Percentiles rank a stretch among this genome's conserved stretches.
These are phyloP conservation scores for Catharus minimus DNA, from an alignment of 2,113 vertebrate species.

Conservation along the genomic window DNA sequence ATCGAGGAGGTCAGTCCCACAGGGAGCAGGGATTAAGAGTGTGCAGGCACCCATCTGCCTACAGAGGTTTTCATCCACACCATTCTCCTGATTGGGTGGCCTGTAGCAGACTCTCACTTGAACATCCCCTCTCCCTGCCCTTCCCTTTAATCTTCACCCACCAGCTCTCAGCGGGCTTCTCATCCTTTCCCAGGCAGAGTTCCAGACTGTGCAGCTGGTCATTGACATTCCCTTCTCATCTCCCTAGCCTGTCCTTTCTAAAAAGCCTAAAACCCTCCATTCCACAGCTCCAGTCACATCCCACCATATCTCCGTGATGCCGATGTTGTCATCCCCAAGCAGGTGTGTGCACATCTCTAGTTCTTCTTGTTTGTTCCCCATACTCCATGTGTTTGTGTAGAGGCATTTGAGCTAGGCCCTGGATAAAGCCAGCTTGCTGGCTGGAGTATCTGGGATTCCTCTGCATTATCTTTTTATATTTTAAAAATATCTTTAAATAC, in stretches of 20 bases:
- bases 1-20: accelerated
- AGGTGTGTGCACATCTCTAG: neutral
- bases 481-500: neutral
- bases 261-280: neutral
- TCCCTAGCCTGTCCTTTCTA: neutral
- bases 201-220: neutral
- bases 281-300: neutral
- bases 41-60: neutral
- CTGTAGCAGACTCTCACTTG: neutral
- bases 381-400: neutral
- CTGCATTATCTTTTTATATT: neutral
- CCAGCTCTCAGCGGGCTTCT: neutral
- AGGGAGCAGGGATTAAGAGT: neutral
- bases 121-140: neutral
- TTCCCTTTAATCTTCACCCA: neutral
- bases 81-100: no score
- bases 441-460: neutral
- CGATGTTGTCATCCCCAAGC: accelerated
- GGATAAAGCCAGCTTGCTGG: neutral
- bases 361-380: neutral
- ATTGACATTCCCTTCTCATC: accelerated
- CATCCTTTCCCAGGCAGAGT: neutral
- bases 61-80: neutral
- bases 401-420: neutral
- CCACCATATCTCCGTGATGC: neutral